Evolutionary conservation across 2,888 invertebrate genomes (phyloP), one percentile per base, ranked within the genome.

Genomic region (Nemoura dubitans): DNA sequence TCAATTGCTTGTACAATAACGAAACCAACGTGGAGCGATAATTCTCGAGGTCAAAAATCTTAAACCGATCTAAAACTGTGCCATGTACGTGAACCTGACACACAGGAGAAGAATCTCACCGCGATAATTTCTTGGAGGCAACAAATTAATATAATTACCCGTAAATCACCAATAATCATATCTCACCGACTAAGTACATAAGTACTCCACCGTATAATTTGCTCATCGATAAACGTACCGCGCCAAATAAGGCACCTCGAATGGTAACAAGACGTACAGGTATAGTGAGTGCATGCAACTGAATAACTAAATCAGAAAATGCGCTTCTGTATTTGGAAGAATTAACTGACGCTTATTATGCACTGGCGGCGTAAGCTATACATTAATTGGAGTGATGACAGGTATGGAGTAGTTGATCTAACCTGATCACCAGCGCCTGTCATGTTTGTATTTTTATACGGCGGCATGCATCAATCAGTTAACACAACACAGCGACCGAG

Each of bases 141-240:
- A 59, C 59, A 59, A 59, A 59, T 59, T 59, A 59, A 59, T 59
- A 59, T 59, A 59, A 59, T 59, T 59, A 59, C 16, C 59, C 16
- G 14, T 59, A 59, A 59, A 59, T 59, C 59, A 59, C 59, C 59
- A 59, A 59, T 59, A 59, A 59, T 59, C 59, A 59, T 59, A 59
- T 59, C 21, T 59, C 14, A 59, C 10, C 59, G 21, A 21, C 59
- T 59, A 59, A 59, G 59, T 59, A 59, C 59, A 59, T 59, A 59
- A 59, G 59, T 59, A 59, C 59, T 6, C 36, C 59, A 21, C 59
- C 21, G 59, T 21, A 59, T 59, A 59, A 59, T 59, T 59, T 14
- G 36, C 36, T 36, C 59, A 59, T 59, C 59, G 59, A 59, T 10
- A 59, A 7, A 59, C 3, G 14, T 14, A 14, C 14, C 59, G 1